Percentiles rank a stretch among this genome's conserved stretches.
Evolutionary conservation across 2,888 invertebrate genomes (phyloP).

Genomic region (Pyralis farinalis): DNA sequence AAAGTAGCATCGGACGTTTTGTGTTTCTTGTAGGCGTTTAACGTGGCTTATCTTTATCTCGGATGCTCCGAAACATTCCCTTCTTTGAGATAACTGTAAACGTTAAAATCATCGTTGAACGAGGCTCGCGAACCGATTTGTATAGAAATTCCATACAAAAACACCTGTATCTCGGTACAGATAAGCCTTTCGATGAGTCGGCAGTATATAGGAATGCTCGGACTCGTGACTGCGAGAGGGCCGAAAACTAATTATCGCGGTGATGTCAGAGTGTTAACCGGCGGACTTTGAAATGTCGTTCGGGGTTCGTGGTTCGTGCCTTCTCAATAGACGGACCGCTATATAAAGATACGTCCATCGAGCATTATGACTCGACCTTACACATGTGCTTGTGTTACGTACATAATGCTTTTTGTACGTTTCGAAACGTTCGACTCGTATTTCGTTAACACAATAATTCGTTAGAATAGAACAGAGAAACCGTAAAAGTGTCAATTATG

Average conservation of each 20-base stretch:
- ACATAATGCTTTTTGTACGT: slow-evolving; percentile 1
- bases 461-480: slow-evolving; percentile 22
- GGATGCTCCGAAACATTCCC: slow-evolving; percentile 14
- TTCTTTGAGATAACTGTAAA: slow-evolving; percentile 29
- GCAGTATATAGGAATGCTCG: slow-evolving; percentile 53
- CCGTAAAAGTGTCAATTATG: slow-evolving; percentile 21
- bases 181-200: slow-evolving; percentile 59
- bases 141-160: slow-evolving; percentile 48
- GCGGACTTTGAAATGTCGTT: slow-evolving; percentile 21
- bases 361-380: slow-evolving; percentile 5
- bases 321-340: slow-evolving; percentile 6
- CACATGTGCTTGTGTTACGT: neutral
- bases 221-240: slow-evolving; percentile 56
- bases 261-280: slow-evolving; percentile 37
- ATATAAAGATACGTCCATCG: slow-evolving; percentile 1
- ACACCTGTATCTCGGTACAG: slow-evolving; percentile 53
- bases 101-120: slow-evolving; percentile 31
- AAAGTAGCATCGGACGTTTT: neutral
- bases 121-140: slow-evolving; percentile 42
- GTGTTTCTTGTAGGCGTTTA: neutral
- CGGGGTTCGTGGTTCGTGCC: slow-evolving; percentile 16
- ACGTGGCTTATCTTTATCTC: slow-evolving; percentile 3
- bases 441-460: slow-evolving; percentile 13
- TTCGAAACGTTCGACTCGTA: neutral
- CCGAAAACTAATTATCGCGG: slow-evolving; percentile 63